Evolutionary conservation across 2,888 invertebrate species (phyloP).

Genomic region (Cryptocephalus primarius): DNA sequence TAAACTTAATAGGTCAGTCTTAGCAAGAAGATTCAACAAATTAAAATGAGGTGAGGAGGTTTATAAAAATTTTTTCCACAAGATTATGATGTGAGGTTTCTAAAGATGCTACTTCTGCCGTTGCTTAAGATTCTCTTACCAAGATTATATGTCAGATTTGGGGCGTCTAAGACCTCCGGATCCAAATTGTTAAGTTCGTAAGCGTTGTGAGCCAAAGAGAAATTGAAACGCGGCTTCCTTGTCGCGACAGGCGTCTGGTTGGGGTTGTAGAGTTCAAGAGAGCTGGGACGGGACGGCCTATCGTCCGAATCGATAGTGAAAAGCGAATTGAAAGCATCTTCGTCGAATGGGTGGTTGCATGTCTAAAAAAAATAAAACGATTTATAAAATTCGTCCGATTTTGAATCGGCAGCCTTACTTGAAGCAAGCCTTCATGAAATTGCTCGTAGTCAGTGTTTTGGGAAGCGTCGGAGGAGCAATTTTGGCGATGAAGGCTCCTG

Average conservation of each 20-base stretch:
- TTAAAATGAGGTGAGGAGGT: too few relatives aligned
- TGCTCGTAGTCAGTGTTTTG: slow-evolving; percentile 31
- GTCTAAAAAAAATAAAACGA: slow-evolving; percentile 20
- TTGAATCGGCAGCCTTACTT: background rate
- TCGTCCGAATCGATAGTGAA: slow-evolving; percentile 33
- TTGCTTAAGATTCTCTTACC: slow-evolving; percentile 25
- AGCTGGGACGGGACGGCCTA: slow-evolving; percentile 44
- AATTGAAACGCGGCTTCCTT: slow-evolving; percentile 60
- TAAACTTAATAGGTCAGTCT: too few relatives aligned
- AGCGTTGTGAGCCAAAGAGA: slow-evolving; percentile 53
- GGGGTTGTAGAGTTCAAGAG: slow-evolving; percentile 53
- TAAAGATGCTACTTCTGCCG: too few relatives aligned
- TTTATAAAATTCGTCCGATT: background rate
- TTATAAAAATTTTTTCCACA: too few relatives aligned
- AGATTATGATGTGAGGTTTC: too few relatives aligned
- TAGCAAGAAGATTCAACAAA: too few relatives aligned
- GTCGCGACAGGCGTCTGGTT: slow-evolving; percentile 48
- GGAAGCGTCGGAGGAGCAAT: slow-evolving; percentile 37
- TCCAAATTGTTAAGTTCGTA: slow-evolving; percentile 56
- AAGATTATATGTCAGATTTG: slow-evolving; percentile 37
- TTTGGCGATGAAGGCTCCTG: slow-evolving; percentile 30
- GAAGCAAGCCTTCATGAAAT: slow-evolving; percentile 31
- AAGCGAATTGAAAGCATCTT: slow-evolving; percentile 34
- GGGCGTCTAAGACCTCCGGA: slow-evolving; percentile 53
- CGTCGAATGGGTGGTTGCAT: slow-evolving; percentile 31